Evolutionary conservation across 2,888 invertebrate species (phyloP), one percentile per base, ranked within the genome.

Genomic region (Nematopogon swammerdamellus): DNA sequence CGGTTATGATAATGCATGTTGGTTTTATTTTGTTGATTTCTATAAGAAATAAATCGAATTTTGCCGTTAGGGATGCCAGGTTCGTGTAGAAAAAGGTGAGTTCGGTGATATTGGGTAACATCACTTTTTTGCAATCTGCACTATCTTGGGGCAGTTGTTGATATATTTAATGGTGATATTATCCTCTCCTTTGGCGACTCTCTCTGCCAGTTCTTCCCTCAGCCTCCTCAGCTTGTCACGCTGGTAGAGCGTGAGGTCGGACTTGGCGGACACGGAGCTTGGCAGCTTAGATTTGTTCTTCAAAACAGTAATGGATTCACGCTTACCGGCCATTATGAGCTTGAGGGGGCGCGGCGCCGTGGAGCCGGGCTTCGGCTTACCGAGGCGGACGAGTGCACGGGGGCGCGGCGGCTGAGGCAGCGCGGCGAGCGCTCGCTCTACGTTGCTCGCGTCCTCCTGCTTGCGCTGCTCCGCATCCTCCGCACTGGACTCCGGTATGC

Each of bases 261-360:
- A 10, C 18, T 44, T 44, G 18, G 19, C 44, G 8, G 44, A 17
- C n/a, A 19, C 44, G 6, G 18, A 3, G 18, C 18, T 19, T 17
- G 44, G 44, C 44, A 44, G 14, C 17, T 44, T 44, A 2, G 11
- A 6, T 14, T 44, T 44, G 44, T 44, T 44, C 17, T 44, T 10
- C 16, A 44, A n/a, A 3, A 44, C 8, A 10, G 5, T 3, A 16
- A 44, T 44, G 11, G 44, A 18, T 19, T 44, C 19, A 6, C 19
- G 18, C 44, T 44, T 44, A 44, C 44, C 44, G n/a, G 44, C 18
- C 44, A 44, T 17, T 6, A 44, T 44, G 44, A 44, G 44, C 44
- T 44, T 44, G 19, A 44, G 10, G 44, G 36, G 36, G 8, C 36
- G 36, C 36, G 36, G 36, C n/a, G 14, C 36, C n/a, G 36, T 36